Conservation (phyloP, 2,797 vertebrate species). For the Amphiprion clarkii region DNA sequence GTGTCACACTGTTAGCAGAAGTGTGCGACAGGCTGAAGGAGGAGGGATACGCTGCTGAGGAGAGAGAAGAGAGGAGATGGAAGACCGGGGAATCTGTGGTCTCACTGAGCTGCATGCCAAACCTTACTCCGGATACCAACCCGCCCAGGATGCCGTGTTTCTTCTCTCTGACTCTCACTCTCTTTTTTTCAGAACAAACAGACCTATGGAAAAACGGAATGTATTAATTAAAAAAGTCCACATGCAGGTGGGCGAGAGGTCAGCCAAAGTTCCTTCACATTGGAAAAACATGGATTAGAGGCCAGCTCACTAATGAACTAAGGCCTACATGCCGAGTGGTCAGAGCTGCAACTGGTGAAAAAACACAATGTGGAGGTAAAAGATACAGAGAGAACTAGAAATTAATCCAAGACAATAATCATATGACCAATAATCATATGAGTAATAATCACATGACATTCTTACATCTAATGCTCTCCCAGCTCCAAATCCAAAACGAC, state of each 20-base stretch:
- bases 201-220: slow-evolving; percentile 64
- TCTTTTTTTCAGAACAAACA: slow-evolving; percentile 49
- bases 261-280: slow-evolving; percentile 55
- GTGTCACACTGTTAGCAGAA: slow-evolving; percentile 49
- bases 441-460: not conserved
- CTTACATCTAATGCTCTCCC: slow-evolving; percentile 1
- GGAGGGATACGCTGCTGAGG: slow-evolving; percentile 35
- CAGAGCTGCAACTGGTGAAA: slow-evolving; percentile 8
- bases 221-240: slow-evolving; percentile 71
- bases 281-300: slow-evolving; percentile 43
- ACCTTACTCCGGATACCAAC: slow-evolving; percentile 72
- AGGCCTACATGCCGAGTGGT: slow-evolving; percentile 14
- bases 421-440: not conserved
- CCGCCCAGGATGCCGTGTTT: slow-evolving; percentile 52
- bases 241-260: slow-evolving; percentile 66
- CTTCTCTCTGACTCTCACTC: slow-evolving; percentile 4
- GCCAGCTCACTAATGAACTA: slow-evolving; percentile 39
- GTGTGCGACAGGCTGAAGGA: slow-evolving; percentile 27
- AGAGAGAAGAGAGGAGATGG: slow-evolving; percentile 43
- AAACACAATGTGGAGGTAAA: slow-evolving; percentile 27
- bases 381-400: slow-evolving; percentile 2
- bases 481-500: slow-evolving; percentile 48
- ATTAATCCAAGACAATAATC: slow-evolving; percentile 16
- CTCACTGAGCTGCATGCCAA: slow-evolving; percentile 64
- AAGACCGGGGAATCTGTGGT: slow-evolving; percentile 63